These are phyloP conservation scores for Umimayanthus chanpuru DNA, from an alignment of 92 coral and sea anemone genomes.

Conservation along the genomic window DNA sequence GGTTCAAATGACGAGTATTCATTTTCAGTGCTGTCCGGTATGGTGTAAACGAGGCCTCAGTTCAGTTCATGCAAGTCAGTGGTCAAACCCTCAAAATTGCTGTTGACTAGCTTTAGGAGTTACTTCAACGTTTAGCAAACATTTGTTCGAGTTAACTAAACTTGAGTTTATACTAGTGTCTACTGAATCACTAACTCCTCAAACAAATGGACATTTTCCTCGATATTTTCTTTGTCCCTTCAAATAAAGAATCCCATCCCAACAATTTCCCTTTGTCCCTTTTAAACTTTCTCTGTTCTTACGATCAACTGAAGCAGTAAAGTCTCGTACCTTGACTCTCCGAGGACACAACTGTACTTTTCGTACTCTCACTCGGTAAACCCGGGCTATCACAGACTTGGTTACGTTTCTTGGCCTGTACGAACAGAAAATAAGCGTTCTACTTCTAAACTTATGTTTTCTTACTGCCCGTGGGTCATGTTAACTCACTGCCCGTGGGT, in stretches of 20 bases:
- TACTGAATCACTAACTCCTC: background rate
- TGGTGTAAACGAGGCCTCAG: background rate
- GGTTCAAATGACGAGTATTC: too few relatives aligned
- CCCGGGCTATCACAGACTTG: background rate
- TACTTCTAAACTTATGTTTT: too few relatives aligned
- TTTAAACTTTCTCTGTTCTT: background rate
- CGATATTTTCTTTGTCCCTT: background rate
- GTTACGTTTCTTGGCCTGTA: conserved; percentile 25
- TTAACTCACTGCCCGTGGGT: too few relatives aligned
- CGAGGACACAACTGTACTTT: conserved; percentile 1
- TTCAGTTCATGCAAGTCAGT: background rate
- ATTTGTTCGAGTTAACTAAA: too few relatives aligned
- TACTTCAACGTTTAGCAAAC: background rate
- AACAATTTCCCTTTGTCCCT: background rate
- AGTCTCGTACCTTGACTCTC: background rate
- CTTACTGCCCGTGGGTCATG: too few relatives aligned
- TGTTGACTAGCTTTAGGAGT: too few relatives aligned
- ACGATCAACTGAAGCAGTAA: background rate
- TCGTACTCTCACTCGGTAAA: background rate
- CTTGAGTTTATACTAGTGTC: background rate
- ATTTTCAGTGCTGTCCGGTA: background rate
- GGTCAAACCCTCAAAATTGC: background rate
- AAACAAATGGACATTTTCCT: background rate
- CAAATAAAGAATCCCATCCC: background rate
- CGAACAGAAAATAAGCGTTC: background rate